A percentile compares a stretch with the other conserved stretches of the same genome.
These are phyloP conservation scores for Valencia hispanica DNA, from an alignment of 2,797 vertebrate genomes.

Conservation along the genomic window DNA sequence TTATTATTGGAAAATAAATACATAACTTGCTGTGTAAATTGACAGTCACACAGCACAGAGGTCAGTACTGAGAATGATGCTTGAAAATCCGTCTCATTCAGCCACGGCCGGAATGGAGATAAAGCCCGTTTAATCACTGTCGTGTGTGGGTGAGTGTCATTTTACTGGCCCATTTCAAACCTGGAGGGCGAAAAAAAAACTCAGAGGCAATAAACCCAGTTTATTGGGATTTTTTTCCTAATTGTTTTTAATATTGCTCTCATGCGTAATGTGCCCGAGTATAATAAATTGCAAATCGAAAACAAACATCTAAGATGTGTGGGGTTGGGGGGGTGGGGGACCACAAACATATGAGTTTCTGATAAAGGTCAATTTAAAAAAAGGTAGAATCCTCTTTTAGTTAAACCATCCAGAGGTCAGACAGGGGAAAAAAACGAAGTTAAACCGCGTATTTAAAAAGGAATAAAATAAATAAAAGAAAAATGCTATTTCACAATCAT, in stretches of 20 bases:
- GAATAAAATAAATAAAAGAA: too few relatives aligned
- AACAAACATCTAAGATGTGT: neutral
- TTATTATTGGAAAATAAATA: neutral
- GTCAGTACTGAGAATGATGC: constrained; percentile 31
- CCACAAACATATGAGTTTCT: neutral
- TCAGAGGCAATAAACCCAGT: neutral
- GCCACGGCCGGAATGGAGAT: constrained; percentile 8
- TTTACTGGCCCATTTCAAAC: neutral
- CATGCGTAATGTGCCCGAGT: neutral
- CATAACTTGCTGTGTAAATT: constrained; percentile 6
- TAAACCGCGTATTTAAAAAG: neutral
- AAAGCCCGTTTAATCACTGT: constrained; percentile 3
- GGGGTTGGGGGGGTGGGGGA: rapidly evolving
- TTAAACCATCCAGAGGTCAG: neutral
- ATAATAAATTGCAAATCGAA: neutral
- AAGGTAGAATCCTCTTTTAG: neutral
- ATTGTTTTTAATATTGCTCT: neutral
- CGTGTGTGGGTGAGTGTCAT: constrained; percentile 13
- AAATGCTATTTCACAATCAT: neutral
- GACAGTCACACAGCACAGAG: neutral
- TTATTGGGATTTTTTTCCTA: neutral
- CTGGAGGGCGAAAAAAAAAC: neutral
- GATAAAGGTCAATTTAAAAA: neutral
- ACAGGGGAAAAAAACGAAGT: too few relatives aligned
- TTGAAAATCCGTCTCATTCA: constrained; percentile 18